Evolutionary conservation across 2,113 vertebrate genomes (phyloP).

Genomic region (Helogale parvula): DNA sequence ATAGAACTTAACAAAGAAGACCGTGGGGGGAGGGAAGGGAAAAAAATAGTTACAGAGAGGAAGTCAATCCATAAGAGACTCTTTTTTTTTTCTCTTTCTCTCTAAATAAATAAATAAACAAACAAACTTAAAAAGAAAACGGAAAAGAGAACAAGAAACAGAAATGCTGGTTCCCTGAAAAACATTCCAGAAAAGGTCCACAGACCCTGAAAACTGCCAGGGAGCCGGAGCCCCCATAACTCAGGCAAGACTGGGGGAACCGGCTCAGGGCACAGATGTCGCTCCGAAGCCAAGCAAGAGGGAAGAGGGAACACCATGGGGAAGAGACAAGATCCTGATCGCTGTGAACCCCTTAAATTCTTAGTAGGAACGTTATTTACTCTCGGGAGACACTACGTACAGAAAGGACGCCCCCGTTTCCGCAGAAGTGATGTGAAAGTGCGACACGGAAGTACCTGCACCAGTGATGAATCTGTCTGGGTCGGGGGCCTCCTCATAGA

Average conservation of each 20-base stretch:
- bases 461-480: conserved; percentile 67
- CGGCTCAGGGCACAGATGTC: neutral
- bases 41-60: too few relatives aligned
- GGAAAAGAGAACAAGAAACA: neutral
- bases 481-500: conserved; percentile 63
- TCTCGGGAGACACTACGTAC: neutral
- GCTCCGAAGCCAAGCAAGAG: accelerated
- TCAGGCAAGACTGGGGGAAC: too few relatives aligned
- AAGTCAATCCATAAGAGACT: too few relatives aligned
- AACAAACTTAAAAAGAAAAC: neutral
- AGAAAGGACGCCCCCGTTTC: neutral
- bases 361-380: neutral
- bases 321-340: neutral
- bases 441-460: conserved; percentile 66
- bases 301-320: neutral
- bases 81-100: too few relatives aligned
- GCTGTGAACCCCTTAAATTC: too few relatives aligned
- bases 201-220: neutral
- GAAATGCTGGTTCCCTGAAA: neutral
- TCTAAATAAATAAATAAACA: too few relatives aligned
- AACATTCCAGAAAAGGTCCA: neutral
- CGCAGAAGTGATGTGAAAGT: neutral
- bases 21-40: too few relatives aligned
- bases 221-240: accelerated
- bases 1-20: too few relatives aligned